A percentile compares a stretch with the other conserved stretches of the same genome.
Evolutionary conservation across 1,140 invertebrate genomes (phyloP).

Genomic region (Diprion similis): DNA sequence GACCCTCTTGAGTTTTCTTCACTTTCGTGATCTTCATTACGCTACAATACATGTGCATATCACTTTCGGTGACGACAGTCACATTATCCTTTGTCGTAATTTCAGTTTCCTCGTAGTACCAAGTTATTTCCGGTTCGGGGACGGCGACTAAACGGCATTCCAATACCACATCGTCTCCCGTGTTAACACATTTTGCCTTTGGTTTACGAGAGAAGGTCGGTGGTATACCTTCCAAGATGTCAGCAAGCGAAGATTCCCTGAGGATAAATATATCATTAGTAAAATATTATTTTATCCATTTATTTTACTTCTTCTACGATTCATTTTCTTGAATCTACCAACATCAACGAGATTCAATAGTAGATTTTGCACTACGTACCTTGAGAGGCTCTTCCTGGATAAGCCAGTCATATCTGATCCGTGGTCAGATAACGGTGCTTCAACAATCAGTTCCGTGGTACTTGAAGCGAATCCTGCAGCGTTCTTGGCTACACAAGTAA

Average conservation of each 20-base stretch:
- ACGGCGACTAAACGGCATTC: constrained; percentile 88
- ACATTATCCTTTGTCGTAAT: constrained; percentile 71
- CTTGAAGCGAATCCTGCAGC: constrained; percentile 90
- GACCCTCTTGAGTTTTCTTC: constrained; percentile 82
- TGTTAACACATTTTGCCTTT: constrained; percentile 82
- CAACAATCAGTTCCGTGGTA: constrained; percentile 88
- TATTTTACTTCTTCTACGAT: neutral
- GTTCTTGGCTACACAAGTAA: constrained; percentile 97
- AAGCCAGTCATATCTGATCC: constrained; percentile 82
- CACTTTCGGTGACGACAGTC: constrained; percentile 78
- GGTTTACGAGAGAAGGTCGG: constrained; percentile 91
- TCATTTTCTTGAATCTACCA: too few species aligned
- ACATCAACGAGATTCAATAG: constrained; percentile 11
- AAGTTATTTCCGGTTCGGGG: constrained; percentile 87
- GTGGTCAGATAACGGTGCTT: constrained; percentile 86
- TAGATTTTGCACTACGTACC: constrained; percentile 43
- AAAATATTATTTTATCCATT: constrained; percentile 18
- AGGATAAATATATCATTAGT: constrained; percentile 20
- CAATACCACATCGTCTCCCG: constrained; percentile 79
- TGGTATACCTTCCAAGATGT: constrained; percentile 90
- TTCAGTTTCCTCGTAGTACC: constrained; percentile 79
- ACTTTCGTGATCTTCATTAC: constrained; percentile 81
- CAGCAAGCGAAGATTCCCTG: constrained; percentile 87
- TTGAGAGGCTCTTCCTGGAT: constrained; percentile 82
- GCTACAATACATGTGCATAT: constrained; percentile 90